phyloP scores from a whole-genome alignment of 2,113 vertebrate species.

The Scytalopus superciliaris region DNA sequence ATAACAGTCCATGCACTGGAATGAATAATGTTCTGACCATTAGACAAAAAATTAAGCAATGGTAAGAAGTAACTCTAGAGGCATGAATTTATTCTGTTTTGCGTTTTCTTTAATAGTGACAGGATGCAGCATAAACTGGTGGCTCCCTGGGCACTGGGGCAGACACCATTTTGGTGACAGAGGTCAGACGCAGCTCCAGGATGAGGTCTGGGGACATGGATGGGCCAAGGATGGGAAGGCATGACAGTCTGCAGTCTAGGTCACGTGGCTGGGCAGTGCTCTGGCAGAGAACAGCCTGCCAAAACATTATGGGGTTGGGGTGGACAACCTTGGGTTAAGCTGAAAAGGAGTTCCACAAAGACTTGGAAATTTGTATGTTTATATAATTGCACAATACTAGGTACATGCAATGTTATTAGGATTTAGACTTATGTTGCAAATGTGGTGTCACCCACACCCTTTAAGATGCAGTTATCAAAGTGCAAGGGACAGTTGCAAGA shows the following conservation, averaged over 20 bases:
- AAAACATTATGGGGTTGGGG: accelerated
- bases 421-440: neutral
- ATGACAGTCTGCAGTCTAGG: neutral
- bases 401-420: neutral
- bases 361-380: neutral
- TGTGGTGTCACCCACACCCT: neutral
- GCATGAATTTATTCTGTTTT: neutral
- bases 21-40: neutral
- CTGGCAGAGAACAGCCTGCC: neutral
- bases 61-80: neutral
- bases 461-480: neutral
- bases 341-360: neutral
- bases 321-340: neutral
- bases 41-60: neutral
- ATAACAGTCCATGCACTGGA: neutral
- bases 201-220: neutral
- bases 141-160: neutral
- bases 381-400: neutral
- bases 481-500: neutral
- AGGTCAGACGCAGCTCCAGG: neutral
- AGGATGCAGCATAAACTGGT: neutral
- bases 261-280: neutral
- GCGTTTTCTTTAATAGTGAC: neutral
- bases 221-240: neutral
- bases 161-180: neutral